These are phyloP conservation scores for Drosophila recens DNA, from an alignment of 2,888 invertebrate species.

Conservation along the genomic window DNA sequence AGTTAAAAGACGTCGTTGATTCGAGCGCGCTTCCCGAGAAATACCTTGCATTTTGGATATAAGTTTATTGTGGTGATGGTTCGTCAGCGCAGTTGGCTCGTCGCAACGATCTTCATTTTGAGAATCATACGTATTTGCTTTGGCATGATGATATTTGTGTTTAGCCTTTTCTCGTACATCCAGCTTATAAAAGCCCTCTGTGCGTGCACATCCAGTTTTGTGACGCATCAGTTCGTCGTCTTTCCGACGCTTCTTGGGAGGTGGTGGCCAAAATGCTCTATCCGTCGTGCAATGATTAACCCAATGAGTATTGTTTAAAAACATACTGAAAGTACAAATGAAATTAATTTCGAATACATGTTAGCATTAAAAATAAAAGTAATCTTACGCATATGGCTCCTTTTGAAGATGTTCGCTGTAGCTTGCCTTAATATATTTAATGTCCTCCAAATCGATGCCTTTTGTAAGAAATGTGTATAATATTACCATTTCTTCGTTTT, in stretches of 20 bases:
- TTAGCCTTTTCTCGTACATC: constrained; percentile 94
- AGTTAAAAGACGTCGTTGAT: constrained; percentile 95
- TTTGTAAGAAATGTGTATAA: constrained; percentile 96
- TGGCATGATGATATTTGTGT: constrained; percentile 92
- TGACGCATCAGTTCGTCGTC: constrained; percentile 90
- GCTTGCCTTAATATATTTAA: constrained; percentile 91
- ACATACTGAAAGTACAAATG: constrained; percentile 83
- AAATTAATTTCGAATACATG: not conserved
- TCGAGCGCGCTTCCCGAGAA: constrained; percentile 96
- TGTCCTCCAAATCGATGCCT: constrained; percentile 96
- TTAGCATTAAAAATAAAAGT: not conserved
- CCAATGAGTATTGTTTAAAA: constrained; percentile 97
- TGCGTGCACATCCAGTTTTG: constrained; percentile 94
- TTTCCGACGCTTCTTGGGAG: constrained; percentile 90
- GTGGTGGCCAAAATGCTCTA: constrained; percentile 89
- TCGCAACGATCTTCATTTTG: constrained; percentile 77
- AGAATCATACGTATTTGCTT: constrained; percentile 82
- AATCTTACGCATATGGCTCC: constrained; percentile 86
- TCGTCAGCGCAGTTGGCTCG: constrained; percentile 75
- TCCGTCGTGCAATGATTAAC: constrained; percentile 95
- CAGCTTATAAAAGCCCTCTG: constrained; percentile 97
- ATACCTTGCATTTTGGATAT: constrained; percentile 90
- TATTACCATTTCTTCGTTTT: constrained; percentile 92
- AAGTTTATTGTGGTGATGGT: constrained; percentile 80
- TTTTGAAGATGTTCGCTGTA: constrained; percentile 94